Evolutionary conservation across 2,113 vertebrate species (phyloP).

Genomic region (Pluvialis apricaria): DNA sequence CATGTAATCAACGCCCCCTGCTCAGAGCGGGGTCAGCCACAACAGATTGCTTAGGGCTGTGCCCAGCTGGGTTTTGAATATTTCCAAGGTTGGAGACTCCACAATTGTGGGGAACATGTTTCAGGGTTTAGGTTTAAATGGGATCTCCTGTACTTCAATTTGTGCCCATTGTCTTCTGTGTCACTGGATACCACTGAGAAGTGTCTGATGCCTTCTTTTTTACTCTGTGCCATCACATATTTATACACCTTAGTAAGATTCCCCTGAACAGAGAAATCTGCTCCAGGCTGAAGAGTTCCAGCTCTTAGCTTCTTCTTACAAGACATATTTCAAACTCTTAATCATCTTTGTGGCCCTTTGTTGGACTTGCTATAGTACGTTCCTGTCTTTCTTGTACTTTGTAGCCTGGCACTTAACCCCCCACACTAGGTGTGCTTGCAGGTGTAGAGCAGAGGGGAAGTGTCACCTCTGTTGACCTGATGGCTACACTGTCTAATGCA

Average conservation of each 20-base stretch:
- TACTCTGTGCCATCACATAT: background rate
- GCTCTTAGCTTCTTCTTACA: background rate
- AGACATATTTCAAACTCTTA: background rate
- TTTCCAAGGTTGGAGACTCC: background rate
- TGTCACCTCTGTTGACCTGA: background rate
- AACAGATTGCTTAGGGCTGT: background rate
- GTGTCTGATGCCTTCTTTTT: background rate
- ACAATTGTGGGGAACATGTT: background rate
- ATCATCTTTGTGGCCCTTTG: background rate
- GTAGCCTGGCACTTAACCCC: background rate
- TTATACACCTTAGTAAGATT: background rate
- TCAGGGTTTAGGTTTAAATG: background rate
- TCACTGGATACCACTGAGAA: background rate
- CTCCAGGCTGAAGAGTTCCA: background rate
- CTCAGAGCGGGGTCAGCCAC: background rate
- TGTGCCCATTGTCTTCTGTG: background rate
- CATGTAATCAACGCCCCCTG: background rate
- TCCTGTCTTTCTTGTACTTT: background rate
- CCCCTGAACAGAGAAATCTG: background rate
- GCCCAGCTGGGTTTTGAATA: background rate
- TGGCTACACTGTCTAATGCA: background rate
- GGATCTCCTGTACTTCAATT: background rate
- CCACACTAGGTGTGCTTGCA: background rate
- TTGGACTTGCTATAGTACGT: fast-evolving
- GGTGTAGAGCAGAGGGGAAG: background rate